Conservation (phyloP, 2,888 invertebrate genomes). For the Mesorhabditis belari region DNA sequence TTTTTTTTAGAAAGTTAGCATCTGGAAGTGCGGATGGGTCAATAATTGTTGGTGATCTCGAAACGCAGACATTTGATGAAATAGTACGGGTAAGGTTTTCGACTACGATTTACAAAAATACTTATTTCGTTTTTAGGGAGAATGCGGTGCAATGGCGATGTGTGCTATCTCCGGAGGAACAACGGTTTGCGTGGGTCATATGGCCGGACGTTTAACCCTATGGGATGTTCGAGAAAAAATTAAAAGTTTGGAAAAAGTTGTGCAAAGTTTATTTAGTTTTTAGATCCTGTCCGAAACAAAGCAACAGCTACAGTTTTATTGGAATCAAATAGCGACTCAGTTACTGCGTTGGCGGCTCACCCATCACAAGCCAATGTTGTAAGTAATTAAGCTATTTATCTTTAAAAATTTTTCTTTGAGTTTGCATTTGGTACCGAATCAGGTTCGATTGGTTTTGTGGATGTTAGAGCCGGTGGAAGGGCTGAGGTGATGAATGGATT, state of each 20-base stretch:
- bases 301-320: constrained; percentile 7
- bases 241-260: neutral
- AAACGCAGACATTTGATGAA: neutral
- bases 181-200: constrained; percentile 12
- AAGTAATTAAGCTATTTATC: constrained; percentile 2
- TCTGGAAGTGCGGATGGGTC: neutral
- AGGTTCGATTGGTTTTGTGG: constrained; percentile 20
- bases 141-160: constrained; percentile 11
- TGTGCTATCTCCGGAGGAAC: constrained; percentile 10
- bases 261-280: neutral
- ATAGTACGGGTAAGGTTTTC: neutral
- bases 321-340: constrained; percentile 26
- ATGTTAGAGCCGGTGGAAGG: constrained; percentile 3
- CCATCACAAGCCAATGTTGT: constrained; percentile 46
- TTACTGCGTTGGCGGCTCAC: constrained; percentile 37
- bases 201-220: constrained; percentile 12
- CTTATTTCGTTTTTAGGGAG: constrained; percentile 10
- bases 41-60: neutral
- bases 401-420: constrained; percentile 3
- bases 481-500: neutral
- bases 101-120: too few relatives aligned
- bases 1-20: neutral
- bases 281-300: neutral
- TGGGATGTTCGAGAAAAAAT: constrained; percentile 17
- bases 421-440: constrained; percentile 24